Conservation (phyloP, 2,113 vertebrate species). For the Gymnorhina tibicen region DNA sequence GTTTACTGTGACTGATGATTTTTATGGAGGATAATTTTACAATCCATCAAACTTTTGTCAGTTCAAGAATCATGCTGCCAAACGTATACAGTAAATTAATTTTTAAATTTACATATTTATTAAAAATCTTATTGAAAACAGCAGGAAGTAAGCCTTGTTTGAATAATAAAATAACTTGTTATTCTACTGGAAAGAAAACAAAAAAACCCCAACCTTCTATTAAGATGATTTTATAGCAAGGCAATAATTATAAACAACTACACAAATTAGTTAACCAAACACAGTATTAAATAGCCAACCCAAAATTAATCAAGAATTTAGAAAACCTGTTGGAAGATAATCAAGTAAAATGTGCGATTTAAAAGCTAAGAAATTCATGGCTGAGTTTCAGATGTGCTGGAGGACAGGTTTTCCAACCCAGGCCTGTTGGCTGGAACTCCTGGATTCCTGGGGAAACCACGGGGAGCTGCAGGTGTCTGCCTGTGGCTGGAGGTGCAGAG, state of each 20-base stretch:
- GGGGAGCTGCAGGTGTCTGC: not conserved
- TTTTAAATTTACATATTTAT: constrained; percentile 83
- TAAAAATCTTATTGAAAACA: constrained; percentile 79
- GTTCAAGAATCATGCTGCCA: constrained; percentile 71
- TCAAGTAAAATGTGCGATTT: constrained; percentile 15
- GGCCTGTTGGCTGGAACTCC: not conserved
- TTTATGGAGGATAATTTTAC: constrained; percentile 74
- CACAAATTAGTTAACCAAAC: constrained; percentile 69
- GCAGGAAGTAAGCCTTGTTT: constrained; percentile 72
- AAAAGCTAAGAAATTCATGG: not conserved
- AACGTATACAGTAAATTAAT: constrained; percentile 77
- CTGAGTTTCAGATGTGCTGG: not conserved
- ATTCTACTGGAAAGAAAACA: constrained; percentile 70
- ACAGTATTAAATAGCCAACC: constrained; percentile 48
- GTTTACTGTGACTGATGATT: constrained; percentile 75
- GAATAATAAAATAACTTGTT: constrained; percentile 79
- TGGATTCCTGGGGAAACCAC: not conserved
- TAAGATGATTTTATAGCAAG: constrained; percentile 68
- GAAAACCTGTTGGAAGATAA: constrained; percentile 15
- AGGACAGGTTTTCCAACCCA: not conserved
- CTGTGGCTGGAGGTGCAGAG: not conserved
- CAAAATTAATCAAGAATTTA: constrained; percentile 53
- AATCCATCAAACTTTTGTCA: constrained; percentile 78
- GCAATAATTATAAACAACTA: constrained; percentile 69
- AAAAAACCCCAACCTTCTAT: constrained; percentile 23